Conservation (phyloP, 1,140 invertebrate genomes). For the Gyrodactylus salaris region DNA sequence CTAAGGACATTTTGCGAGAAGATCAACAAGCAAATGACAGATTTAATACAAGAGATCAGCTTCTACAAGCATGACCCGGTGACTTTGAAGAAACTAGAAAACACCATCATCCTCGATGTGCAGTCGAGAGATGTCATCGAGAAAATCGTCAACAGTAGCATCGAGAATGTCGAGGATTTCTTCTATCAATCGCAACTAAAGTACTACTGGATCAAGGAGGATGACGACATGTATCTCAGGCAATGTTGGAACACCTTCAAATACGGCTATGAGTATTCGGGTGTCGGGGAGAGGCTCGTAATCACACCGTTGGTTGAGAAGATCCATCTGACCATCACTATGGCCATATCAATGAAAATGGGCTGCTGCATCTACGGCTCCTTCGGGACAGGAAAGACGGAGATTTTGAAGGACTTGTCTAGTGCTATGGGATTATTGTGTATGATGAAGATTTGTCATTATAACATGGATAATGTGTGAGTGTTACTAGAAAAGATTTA, state of each 20-base stretch:
- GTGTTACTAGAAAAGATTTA: too few relatives aligned
- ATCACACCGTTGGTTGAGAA: constrained; percentile 59
- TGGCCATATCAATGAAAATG: constrained; percentile 43
- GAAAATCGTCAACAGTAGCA: constrained; percentile 44
- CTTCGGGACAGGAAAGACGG: constrained; percentile 46
- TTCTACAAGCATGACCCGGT: constrained; percentile 36
- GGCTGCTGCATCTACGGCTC: constrained; percentile 41
- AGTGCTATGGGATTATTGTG: constrained; percentile 49
- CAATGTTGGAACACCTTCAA: constrained; percentile 53
- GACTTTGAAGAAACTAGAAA: constrained; percentile 48
- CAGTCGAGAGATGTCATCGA: constrained; percentile 57
- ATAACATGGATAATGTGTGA: constrained; percentile 44
- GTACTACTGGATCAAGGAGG: constrained; percentile 50
- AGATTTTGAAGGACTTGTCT: constrained; percentile 54
- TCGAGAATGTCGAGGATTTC: constrained; percentile 43
- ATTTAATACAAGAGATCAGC: constrained; percentile 35
- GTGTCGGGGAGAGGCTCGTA: constrained; percentile 48
- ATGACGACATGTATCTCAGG: constrained; percentile 40
- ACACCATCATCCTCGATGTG: constrained; percentile 50
- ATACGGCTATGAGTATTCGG: constrained; percentile 75
- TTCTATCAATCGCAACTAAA: constrained; percentile 60
- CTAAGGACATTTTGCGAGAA: constrained; percentile 54
- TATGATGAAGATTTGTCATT: constrained; percentile 58
- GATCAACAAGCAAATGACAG: constrained; percentile 43
- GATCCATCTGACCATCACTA: constrained; percentile 53